These are phyloP conservation scores for Phymastichus coffea DNA, from an alignment of 1,140 invertebrate species.

Conservation along the genomic window DNA sequence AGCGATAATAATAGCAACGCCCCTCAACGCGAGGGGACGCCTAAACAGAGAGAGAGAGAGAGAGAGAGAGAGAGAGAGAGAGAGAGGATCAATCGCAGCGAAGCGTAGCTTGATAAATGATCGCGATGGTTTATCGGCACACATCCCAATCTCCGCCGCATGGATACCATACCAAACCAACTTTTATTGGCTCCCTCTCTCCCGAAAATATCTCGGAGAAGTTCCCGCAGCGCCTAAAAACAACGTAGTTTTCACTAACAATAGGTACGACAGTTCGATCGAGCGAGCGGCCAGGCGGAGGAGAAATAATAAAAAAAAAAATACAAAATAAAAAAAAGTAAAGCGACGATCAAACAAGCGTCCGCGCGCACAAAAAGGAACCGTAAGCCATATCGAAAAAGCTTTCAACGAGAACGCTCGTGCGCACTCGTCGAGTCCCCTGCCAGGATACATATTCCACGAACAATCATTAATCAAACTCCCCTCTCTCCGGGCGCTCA, in stretches of 20 bases:
- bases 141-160: neutral
- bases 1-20: conserved; percentile 7
- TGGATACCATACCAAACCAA: neutral
- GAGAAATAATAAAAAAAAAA: too few species aligned
- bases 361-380: too few species aligned
- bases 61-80: too few species aligned
- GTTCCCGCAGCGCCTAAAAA: too few species aligned
- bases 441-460: conserved; percentile 34
- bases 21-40: too few species aligned
- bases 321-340: too few species aligned
- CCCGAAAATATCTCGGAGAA: too few species aligned
- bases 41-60: too few species aligned
- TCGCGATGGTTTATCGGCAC: neutral
- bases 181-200: conserved; percentile 3
- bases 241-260: too few species aligned
- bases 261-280: too few species aligned
- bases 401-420: conserved; percentile 17
- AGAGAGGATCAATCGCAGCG: conserved; percentile 11
- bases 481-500: conserved; percentile 32
- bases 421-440: conserved; percentile 38
- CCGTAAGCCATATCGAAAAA: neutral
- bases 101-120: conserved; percentile 17
- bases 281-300: too few species aligned
- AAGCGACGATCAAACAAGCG: too few species aligned
- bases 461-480: conserved; percentile 55